Evolutionary conservation across 2,113 vertebrate genomes (phyloP).

Genomic region (Philantomba maxwellii): DNA sequence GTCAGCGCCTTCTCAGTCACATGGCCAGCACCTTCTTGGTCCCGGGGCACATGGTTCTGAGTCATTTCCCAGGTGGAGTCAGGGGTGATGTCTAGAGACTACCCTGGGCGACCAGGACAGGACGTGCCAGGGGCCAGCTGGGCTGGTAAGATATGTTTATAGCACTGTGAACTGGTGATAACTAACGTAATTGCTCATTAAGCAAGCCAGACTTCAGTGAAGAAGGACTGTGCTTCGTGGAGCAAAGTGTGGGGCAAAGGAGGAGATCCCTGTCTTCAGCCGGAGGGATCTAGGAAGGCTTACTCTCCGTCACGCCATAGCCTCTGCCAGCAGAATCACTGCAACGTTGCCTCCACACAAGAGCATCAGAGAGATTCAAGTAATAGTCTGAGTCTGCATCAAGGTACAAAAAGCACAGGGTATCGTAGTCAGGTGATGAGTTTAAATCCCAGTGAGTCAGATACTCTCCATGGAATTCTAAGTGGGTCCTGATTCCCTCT

Average conservation of each 20-base stretch:
- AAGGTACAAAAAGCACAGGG: background rate
- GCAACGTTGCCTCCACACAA: background rate
- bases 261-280: background rate
- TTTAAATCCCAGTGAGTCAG: background rate
- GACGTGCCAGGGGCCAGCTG: background rate
- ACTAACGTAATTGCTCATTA: background rate
- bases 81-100: background rate
- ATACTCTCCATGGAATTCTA: background rate
- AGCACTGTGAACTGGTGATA: background rate
- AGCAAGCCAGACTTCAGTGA: background rate
- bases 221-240: background rate
- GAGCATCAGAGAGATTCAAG: background rate
- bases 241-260: background rate
- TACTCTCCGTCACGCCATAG: background rate
- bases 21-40: background rate
- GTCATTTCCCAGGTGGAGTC: background rate
- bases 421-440: background rate
- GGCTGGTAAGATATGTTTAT: background rate
- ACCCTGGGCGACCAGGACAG: background rate
- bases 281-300: background rate
- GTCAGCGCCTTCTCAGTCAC: too few relatives aligned
- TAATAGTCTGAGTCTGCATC: background rate
- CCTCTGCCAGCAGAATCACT: background rate
- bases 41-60: background rate
- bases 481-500: background rate